Evolutionary conservation across 2,113 vertebrate species (phyloP), one percentile per base, ranked within the genome.

Genomic region (Athene cunicularia): DNA sequence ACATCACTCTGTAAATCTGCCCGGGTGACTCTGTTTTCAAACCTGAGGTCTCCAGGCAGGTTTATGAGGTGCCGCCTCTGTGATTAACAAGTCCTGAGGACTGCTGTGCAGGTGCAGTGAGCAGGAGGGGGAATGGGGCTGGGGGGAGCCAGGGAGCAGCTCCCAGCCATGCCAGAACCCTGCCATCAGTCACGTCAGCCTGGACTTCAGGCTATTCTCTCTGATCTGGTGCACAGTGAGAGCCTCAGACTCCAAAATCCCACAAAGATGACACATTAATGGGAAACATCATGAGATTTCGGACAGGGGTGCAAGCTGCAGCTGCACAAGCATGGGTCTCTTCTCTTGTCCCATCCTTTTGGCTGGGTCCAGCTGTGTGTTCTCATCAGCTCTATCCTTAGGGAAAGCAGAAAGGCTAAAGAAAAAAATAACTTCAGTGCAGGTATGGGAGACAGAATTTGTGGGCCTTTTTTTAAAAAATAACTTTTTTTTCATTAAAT

Each of bases 1-100:
- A 76, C 47, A 67, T 55, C 95, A 97, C 94, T 92, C 94, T 53
- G 89, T 98, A 98, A 97, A 98, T 93, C 97, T 94, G 55, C 53
- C 47, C 0, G 0, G 49, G 76, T 66, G 30, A 59, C 67, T 64
- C 60, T 2, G 73, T 8, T 43, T 56, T 80, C 47, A 39, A 62
- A 33, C 22, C 67, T 2, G 3, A 92, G 74, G 53, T 79, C 89
- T 45, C 47, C 41, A 64, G 60, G 95, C 86, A 97, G 95, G 80
- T 98, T 98, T 98, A 98, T 0, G 95, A 97, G 97, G 96, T 96
- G 97, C 64, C 19, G 5, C 67, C 75, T 86, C 86, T 1, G 5
- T 88, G 95, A 96, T 85, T 94, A 86, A 97, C 80, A 83, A 56
- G 83, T 64, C 75, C 43, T 5, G 14, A 37, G 55, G 63, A 59